Evolutionary conservation across 2,888 invertebrate species (phyloP), one percentile per base, ranked within the genome.

Genomic region (Agriopis aurantiaria): DNA sequence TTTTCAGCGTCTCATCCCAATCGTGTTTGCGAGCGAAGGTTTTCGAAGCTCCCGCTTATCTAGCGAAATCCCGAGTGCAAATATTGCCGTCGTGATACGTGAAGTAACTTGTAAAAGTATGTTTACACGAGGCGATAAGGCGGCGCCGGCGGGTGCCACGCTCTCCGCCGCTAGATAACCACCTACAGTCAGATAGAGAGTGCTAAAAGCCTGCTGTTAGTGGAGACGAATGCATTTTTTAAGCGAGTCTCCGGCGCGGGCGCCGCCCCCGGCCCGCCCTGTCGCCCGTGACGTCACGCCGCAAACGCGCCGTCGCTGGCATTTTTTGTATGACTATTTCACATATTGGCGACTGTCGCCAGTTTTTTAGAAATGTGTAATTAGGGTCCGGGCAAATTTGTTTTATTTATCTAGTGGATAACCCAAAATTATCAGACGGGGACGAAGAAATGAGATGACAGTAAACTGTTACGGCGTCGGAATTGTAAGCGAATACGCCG

Each of bases 301-400:
- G 79, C 86, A 91, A 91, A 79, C 88, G 81, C 82, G 86, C 87
- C 85, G 84, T 83, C 85, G 83, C 84, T 85, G 82, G 43, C 84
- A 85, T 88, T 91, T 92, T 92, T 93, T 92, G 91, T 91, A 82
- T 84, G 85, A 85, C 87, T 85, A 86, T 88, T 88, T 87, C 89
- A 87, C 88, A 89, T 91, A 91, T 92, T 90, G 89, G 90, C 88
- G 92, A 89, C 91, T 88, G 93, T 91, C 93, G 93, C 92, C 92
- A 86, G 87, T 90, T 93, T 94, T 89, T 87, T 87, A 77, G 80
- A 72, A 77, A 82, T 91, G 88, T 91, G 84, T 93, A 91, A 93
- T 93, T 91, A 91, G 90, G 90, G 85, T 82, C 85, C 84, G 84
- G 80, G 86, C 80, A 88, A 88, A 89, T 89, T 88, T 85, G 83